Percentiles rank a stretch among this genome's conserved stretches.
phyloP scores from a whole-genome alignment of 2,888 invertebrate genomes.

The Metellina segmentata region DNA sequence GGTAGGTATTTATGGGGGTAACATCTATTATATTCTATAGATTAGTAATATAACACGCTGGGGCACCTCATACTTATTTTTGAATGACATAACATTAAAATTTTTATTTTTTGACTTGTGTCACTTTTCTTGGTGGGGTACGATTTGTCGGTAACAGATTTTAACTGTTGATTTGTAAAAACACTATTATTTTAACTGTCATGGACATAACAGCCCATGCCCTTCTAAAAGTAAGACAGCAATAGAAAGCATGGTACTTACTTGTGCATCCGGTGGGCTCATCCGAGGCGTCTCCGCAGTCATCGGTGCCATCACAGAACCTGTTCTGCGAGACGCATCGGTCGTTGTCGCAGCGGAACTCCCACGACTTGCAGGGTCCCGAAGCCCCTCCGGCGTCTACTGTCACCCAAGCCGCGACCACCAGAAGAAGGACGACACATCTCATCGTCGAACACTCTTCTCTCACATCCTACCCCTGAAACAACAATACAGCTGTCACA shows the following conservation, averaged over 20 bases:
- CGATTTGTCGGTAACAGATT: background rate
- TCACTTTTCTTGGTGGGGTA: no score
- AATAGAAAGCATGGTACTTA: conserved; percentile 83
- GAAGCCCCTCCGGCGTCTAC: background rate
- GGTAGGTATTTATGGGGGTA: no score
- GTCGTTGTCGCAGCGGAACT: conserved; percentile 86
- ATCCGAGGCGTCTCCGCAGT: conserved; percentile 89
- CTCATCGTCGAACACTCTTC: conserved; percentile 31
- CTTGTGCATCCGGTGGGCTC: conserved; percentile 88
- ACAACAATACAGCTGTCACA: background rate
- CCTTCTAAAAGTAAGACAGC: no score
- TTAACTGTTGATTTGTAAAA: background rate
- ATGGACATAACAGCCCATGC: no score
- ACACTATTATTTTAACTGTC: conserved; percentile 78
- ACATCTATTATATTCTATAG: no score
- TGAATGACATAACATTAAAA: no score
- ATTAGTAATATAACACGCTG: no score
- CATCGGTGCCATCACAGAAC: conserved; percentile 89
- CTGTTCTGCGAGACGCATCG: conserved; percentile 84
- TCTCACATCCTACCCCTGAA: conserved; percentile 29
- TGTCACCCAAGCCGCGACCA: background rate
- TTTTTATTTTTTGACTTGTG: no score
- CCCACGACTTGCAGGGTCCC: conserved; percentile 85
- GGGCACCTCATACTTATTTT: no score
- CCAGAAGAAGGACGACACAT: conserved; percentile 49